Evolutionary conservation across 2,797 vertebrate species (phyloP), one percentile per base, ranked within the genome.

Genomic region (Sebastes glaucus): DNA sequence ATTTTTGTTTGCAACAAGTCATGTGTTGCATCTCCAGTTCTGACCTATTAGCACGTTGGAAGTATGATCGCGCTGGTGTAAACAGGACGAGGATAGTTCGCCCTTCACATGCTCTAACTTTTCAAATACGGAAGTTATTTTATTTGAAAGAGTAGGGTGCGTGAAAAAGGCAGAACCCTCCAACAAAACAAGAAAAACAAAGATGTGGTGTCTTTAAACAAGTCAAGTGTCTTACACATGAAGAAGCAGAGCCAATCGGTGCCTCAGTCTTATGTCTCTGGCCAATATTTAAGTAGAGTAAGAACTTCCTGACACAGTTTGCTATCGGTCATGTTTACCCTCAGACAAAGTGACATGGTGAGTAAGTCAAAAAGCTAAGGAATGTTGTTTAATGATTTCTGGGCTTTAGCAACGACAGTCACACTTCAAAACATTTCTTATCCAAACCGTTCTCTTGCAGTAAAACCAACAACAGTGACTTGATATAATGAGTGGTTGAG

Each of bases 321-420:
- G 63, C 49, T 14, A 57, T 55, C 56, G 22, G 62, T 35, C 52
- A 3, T 2, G 33, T 30, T 22, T 62, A 35, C 28, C 33, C 30
- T 70, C 38, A 57, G 13, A 69, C 14, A 65, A 68, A 69, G 56
- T 20, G 11, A 70, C 60, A 23, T 4, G 14, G 13, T 46, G 63
- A 79, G 57, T 10, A 49, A 27, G n/a, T 61, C 10, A n/a, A 52
- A 30, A 69, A 49, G 65, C 62, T 7, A 60, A 78, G 86, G 82
- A 88, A 88, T 84, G 86, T 71, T n/a, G n/a, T 33, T 71, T n/a
- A 20, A 28, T 56, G 28, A 25, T 55, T 64, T 78, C 16, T 69
- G 18, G 25, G 25, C 14, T 77, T 63, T 14, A 33, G n/a, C 20
- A 33, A 68, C 0, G 3, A 61, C 3, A 9, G 9, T 68, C 42